Evolutionary conservation across 2,113 vertebrate species (phyloP), one percentile per base, ranked within the genome.

Genomic region (Ascaphus truei): DNA sequence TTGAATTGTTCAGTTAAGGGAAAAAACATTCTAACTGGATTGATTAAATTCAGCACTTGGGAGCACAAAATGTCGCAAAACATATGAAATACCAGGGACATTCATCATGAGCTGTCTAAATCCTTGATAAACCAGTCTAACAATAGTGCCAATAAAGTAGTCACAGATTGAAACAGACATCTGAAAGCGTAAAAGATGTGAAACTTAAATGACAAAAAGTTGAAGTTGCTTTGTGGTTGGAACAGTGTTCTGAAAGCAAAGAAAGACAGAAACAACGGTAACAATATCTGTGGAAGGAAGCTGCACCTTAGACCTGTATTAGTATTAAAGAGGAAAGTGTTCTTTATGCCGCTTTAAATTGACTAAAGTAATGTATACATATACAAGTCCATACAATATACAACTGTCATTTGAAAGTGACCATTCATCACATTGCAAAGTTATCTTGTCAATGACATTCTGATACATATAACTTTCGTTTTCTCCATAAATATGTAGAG

Each of bases 51-150:
- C 72, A 71, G 66, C 73, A 76, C 72, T 76, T 37, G 22, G 27
- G 65, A 80, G 57, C 51, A 73, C 73, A 76, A 79, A 81, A 79
- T 84, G 76, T 80, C 75, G 76, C 72, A 72, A 77, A 81, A 43
- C 76, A 79, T 81, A 81, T 71, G 76, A 74, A 76, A 76, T 66
- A 72, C 50, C 25, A 72, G 64, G 64, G 75, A 58, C 62, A 74
- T 81, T 76, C 31, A 75, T 80, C 68, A 69, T 66, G 67, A 68
- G 72, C 43, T 65, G 33, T 81, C 74, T 76, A 75, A 76, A 81
- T 48, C 71, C 76, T 80, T 80, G 74, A 77, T 81, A 82, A 68
- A 63, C 56, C 73, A 56, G 62, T 72, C 73, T 79, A 67, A 72
- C 0, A 0, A 61, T 31, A 67, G 53, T 79, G 73, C 65, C 72